Evolutionary conservation across 2,113 vertebrate genomes (phyloP).

Genomic region (Eurypyga helias): DNA sequence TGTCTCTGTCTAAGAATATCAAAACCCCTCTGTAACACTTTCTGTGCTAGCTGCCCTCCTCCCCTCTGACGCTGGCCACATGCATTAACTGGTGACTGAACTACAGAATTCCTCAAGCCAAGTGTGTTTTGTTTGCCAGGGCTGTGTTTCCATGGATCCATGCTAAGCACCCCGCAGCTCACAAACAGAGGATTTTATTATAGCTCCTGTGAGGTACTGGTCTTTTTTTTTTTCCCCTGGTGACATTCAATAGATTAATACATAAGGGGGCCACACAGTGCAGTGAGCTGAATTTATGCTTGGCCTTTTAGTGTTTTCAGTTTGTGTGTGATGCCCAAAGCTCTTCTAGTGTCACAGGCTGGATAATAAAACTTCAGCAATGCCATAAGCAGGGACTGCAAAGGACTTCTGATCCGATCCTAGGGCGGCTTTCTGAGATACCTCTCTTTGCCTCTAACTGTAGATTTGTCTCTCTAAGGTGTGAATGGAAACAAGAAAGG

Average conservation of each 20-base stretch:
- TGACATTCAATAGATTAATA: slow-evolving; percentile 28
- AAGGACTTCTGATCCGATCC: neutral
- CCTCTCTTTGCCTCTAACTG: neutral
- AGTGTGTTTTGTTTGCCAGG: neutral
- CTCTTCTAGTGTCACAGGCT: neutral
- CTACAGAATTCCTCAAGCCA: neutral
- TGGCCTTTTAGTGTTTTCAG: slow-evolving; percentile 24
- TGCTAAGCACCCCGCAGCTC: slow-evolving; percentile 11
- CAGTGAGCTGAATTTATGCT: slow-evolving; percentile 28
- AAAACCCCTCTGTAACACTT: neutral
- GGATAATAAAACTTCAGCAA: slow-evolving; percentile 15
- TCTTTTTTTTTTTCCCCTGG: neutral
- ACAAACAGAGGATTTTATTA: slow-evolving; percentile 16
- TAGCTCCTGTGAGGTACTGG: neutral
- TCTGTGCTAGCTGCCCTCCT: neutral
- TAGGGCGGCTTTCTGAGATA: neutral
- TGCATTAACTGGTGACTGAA: neutral
- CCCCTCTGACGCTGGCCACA: neutral
- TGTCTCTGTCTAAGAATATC: neutral
- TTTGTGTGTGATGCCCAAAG: slow-evolving; percentile 1
- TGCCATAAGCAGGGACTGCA: neutral
- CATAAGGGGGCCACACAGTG: neutral
- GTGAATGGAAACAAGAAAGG: neutral
- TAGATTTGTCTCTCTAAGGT: neutral
- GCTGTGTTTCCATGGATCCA: slow-evolving; percentile 13